Percentiles rank a stretch among this genome's conserved stretches.
phyloP scores from a whole-genome alignment of 2,888 invertebrate genomes.

The Acronicta psi region DNA sequence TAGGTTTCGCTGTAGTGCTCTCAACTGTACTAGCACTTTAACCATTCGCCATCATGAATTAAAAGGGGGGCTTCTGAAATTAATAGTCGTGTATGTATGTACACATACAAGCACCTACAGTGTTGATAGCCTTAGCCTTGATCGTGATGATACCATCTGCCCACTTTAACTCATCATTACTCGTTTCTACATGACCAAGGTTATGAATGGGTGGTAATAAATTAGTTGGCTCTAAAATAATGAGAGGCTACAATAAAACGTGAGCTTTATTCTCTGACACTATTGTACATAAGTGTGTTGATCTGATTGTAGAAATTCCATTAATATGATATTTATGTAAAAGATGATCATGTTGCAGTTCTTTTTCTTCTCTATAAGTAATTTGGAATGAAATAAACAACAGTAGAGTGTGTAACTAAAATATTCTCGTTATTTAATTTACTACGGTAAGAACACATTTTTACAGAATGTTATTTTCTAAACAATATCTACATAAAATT shows the following conservation, averaged over 20 bases:
- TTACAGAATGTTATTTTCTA: slow-evolving; percentile 89
- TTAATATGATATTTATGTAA: background rate
- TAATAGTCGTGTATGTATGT: background rate
- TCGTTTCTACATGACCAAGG: slow-evolving; percentile 1
- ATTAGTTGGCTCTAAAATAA: slow-evolving; percentile 34
- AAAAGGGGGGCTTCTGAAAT: too few relatives aligned
- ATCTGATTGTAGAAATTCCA: too few relatives aligned
- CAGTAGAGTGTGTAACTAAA: slow-evolving; percentile 85
- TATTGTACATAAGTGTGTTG: slow-evolving; percentile 1
- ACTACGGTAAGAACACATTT: slow-evolving; percentile 89
- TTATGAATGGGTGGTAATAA: slow-evolving; percentile 17
- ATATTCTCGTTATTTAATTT: slow-evolving; percentile 90
- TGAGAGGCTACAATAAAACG: slow-evolving; percentile 27
- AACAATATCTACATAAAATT: slow-evolving; percentile 88
- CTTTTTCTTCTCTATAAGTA: slow-evolving; percentile 9
- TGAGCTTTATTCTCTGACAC: slow-evolving; percentile 38
- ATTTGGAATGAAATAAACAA: slow-evolving; percentile 72
- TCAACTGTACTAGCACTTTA: too few relatives aligned
- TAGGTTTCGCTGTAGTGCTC: too few relatives aligned
- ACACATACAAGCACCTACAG: too few relatives aligned
- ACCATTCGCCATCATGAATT: too few relatives aligned
- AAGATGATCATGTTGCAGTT: background rate
- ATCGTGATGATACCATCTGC: background rate
- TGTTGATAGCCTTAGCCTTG: background rate
- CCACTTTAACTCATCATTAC: background rate